Evolutionary conservation across 2,113 vertebrate species (phyloP), one percentile per base, ranked within the genome.

Genomic region (Anoura caudifer): DNA sequence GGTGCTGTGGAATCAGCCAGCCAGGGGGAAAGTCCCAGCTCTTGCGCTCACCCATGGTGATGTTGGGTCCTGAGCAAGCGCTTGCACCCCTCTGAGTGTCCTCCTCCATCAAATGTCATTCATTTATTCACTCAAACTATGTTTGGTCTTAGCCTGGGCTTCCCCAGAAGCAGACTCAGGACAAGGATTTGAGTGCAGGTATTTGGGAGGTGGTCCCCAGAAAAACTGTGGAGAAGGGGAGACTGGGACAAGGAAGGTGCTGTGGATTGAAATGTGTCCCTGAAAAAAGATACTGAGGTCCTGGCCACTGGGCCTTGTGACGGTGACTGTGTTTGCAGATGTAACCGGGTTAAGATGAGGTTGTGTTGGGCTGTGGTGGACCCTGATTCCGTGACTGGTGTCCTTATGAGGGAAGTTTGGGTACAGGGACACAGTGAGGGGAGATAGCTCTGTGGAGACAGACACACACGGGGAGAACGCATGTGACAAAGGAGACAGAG

Each of bases 401-500:
- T 13, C 28, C 61, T 67, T 50, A 1, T 5, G 83, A 67, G 20
- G 45, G 24, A 2, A 5, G 2, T 17, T 50, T 41, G 70, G 38
- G 14, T 41, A 33, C 3, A 2, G 0, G 26, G 31, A 31, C 28
- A 41, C 31, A 26, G 16, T 1, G 2, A 2, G 15, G 36, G 59
- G 50, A 36, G 65, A 67, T 1, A 5, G 87, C 16, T 12, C 11
- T 4, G 24, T 12, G 77, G 38, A 76, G 79, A 86, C 56, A 41
- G 26, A 80, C 26, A 22, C 26, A 43, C 26, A 16, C 41, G 9
- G 17, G 28, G 31, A 19, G 38, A 11, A 28, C 0, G 4, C 61
- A 0, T 0, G 6, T 9, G n/a, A 73, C 0, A 13, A 4, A 0
- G 13, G 56, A 59, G 17, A 33, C 20, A 28, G 47, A 24, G 50